phyloP scores from a whole-genome alignment of 2,113 vertebrate species.

The Erythrolamprus reginae region DNA sequence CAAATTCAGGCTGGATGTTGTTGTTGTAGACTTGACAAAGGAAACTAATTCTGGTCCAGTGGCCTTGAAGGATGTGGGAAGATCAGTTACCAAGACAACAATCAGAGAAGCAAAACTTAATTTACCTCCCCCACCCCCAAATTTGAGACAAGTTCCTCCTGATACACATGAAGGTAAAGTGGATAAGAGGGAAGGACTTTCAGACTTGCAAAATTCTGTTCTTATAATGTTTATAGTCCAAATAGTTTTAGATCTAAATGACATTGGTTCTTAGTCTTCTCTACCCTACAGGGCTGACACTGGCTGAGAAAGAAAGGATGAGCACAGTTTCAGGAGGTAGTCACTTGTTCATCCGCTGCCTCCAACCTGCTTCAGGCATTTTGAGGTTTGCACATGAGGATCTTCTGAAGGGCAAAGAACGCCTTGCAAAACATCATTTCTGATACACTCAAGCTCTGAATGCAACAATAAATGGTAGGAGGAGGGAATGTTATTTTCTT shows the following conservation, averaged over 20 bases:
- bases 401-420: constrained; percentile 27
- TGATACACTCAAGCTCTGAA: neutral
- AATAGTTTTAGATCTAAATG: neutral
- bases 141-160: neutral
- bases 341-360: neutral
- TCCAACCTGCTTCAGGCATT: neutral
- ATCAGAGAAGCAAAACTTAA: neutral
- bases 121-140: too few species aligned
- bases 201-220: neutral
- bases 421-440: neutral
- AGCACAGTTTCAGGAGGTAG: neutral
- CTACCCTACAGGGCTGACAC: neutral
- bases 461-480: neutral
- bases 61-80: neutral
- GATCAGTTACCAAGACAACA: neutral
- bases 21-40: neutral
- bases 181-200: neutral
- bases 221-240: neutral
- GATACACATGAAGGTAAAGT: neutral
- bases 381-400: constrained; percentile 1
- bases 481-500: neutral
- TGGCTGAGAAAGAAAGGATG: neutral
- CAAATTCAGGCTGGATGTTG: neutral
- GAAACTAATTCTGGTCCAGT: neutral
- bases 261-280: neutral